phyloP scores from a whole-genome alignment of 2,888 invertebrate species.

The Archips crataeganus region DNA sequence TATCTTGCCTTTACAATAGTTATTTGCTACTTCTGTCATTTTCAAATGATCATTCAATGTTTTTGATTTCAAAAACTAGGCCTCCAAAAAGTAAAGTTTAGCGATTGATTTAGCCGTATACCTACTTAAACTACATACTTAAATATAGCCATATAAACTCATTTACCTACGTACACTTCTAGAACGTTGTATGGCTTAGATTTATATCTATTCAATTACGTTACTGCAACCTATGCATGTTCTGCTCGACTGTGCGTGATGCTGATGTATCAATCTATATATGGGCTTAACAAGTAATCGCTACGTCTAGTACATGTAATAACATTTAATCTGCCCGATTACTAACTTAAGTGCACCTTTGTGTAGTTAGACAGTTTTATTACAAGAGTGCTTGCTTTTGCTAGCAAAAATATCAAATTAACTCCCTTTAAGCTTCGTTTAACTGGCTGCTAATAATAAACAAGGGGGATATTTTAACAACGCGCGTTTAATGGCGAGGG shows the following conservation, averaged over 20 bases:
- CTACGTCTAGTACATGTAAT: background rate
- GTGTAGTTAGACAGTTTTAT: background rate
- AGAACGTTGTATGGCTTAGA: background rate
- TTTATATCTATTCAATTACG: conserved; percentile 20
- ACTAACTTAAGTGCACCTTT: background rate
- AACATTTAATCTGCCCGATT: background rate
- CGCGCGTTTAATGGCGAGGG: background rate
- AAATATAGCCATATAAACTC: too few species aligned
- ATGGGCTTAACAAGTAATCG: conserved; percentile 24
- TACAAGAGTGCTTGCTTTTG: background rate
- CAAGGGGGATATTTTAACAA: background rate
- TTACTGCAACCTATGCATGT: conserved; percentile 17
- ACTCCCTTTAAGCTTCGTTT: background rate
- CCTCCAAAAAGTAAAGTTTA: too few species aligned
- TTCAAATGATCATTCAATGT: too few species aligned
- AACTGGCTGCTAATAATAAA: conserved; percentile 2
- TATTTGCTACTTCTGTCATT: too few species aligned
- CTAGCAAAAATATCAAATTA: conserved; percentile 2
- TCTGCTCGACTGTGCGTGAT: conserved; percentile 20
- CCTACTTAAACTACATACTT: too few species aligned
- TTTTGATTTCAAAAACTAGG: too few species aligned
- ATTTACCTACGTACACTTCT: background rate
- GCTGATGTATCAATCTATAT: conserved; percentile 36
- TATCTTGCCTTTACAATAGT: too few species aligned
- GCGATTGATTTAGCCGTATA: too few species aligned